Base-by-base conservation (phyloP, 1,140 invertebrate species). In the Glossosoma conforme region DNA sequence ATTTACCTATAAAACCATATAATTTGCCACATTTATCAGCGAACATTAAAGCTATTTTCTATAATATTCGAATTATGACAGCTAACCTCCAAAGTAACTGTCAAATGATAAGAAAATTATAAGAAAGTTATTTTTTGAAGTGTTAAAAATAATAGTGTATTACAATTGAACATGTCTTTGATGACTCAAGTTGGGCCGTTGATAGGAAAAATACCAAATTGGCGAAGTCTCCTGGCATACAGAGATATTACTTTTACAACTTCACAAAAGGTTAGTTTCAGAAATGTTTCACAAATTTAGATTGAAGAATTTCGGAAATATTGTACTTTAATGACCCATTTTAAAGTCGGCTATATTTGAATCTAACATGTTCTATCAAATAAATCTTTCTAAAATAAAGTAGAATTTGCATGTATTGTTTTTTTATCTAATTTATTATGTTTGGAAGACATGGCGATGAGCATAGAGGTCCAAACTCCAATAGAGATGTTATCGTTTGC, bases 221-320 rank as follows among this genome's bases (percentile, higher is more conserved):
- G 48, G 49, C 44, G 44, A 14, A 36, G 52, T 36, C 37, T 52
- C 22, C 37, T 56, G 30, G 37, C 57, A 19, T 49, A 45, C 18
- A 50, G 53, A 41, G 44, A 55, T 55, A 42, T 59, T 22, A 52
- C 43, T 46, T 40, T 59, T 32, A 59, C 57, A 48, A 59, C 57
- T 18, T 55, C 57, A 17, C 57, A 59, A 46, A 59, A 59, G 44
- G 57, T 59, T 45, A 44, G 40, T 51, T 17, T 8, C 6, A 8
- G 25, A 6, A 6, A 28, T 8, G 6, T 8, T 28, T 28, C 25
- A 28, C 25, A 28, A 28, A 28, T 28, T 8, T 28, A n/a, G 25
- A 28, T 28, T 8, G 25, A 28, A 28, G 25, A 28, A n/a, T 28
- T 6, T 8, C 25, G n/a, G n/a, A 28, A 28, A 8, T n/a, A 28